Evolutionary conservation across 2,113 vertebrate species (phyloP), one percentile per base, ranked within the genome.

Genomic region (Sturnira hondurensis): DNA sequence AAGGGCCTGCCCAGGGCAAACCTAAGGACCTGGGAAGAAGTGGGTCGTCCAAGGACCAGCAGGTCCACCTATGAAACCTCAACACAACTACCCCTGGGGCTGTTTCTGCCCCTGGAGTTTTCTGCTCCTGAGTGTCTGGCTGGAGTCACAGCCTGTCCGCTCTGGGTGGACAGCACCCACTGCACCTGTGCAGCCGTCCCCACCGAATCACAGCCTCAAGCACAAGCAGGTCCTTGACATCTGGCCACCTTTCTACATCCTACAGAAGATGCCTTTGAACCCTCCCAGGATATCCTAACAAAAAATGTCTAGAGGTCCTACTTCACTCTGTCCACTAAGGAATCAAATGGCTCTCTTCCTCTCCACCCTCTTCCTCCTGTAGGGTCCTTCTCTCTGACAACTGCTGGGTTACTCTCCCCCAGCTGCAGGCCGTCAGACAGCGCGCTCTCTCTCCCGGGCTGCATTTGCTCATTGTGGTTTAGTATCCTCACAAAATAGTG

Each of bases 71-170:
- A 5, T 0, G 11, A 43, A 54, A 61, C 8, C 14, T n/a, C 45
- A 17, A 26, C 28, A 28, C 1, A 0, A 28, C 19, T 8, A 5
- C 12, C 7, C 0, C 58, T 4, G 0, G 0, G 1, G 13, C 43
- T 11, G 1, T 2, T 56, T 19, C 74, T 28, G 38, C 38, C 33
- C 95, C 78, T 28, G 5, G 22, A 58, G 33, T 13, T 43, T 58
- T 67, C 50, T 17, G 31, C 68, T 54, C 17, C 24, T 26, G 0
- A 24, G 1, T 4, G 41, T 33, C 87, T 68, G 28, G 78, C 43
- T 36, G 8, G 28, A 24, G 41, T 31, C n/a, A 22, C n/a, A 81
- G 26, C 6, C 31, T 43, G 33, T 54, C 36, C 4, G 5, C 43
- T 73, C 38, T 1, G 12, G 24, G 36, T 3, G 8, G 45, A 52